These are phyloP conservation scores for Coelopa pilipes DNA, from an alignment of 2,888 invertebrate genomes.

Conservation along the genomic window DNA sequence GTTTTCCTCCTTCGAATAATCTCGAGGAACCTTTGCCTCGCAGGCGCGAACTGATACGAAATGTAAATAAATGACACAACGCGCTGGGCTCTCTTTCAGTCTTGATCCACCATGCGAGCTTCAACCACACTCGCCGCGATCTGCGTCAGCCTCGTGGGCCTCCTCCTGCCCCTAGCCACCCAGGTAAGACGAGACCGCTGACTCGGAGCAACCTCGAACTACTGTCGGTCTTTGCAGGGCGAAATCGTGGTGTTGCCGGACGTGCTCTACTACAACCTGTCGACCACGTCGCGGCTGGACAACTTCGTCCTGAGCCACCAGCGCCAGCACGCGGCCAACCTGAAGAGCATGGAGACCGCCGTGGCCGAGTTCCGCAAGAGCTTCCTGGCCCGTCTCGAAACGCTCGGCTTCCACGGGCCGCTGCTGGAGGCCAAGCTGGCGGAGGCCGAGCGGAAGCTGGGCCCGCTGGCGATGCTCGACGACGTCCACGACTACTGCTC, in stretches of 20 bases:
- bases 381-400: conserved; percentile 41
- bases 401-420: conserved; percentile 37
- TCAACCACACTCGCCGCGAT: no score
- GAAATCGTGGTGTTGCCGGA: conserved; percentile 40
- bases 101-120: no score
- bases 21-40: no score
- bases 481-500: conserved; percentile 44
- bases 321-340: conserved; percentile 40
- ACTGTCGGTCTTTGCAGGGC: conserved; percentile 30
- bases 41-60: no score
- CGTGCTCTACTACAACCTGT: conserved; percentile 32
- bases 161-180: no score
- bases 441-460: conserved; percentile 41
- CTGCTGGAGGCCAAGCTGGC: conserved; percentile 40
- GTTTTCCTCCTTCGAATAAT: no score
- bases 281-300: conserved; percentile 39
- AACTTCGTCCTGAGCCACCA: conserved; percentile 41
- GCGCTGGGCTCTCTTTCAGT: no score
- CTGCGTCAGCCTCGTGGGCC: no score
- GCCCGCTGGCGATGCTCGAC: conserved; percentile 44
- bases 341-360: conserved; percentile 38
- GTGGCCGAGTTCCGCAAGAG: conserved; percentile 38
- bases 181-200: no score
- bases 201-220: neutral
- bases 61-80: no score